Evolutionary conservation across 2,113 vertebrate genomes (phyloP), one percentile per base, ranked within the genome.

Genomic region (Antennarius striatus): DNA sequence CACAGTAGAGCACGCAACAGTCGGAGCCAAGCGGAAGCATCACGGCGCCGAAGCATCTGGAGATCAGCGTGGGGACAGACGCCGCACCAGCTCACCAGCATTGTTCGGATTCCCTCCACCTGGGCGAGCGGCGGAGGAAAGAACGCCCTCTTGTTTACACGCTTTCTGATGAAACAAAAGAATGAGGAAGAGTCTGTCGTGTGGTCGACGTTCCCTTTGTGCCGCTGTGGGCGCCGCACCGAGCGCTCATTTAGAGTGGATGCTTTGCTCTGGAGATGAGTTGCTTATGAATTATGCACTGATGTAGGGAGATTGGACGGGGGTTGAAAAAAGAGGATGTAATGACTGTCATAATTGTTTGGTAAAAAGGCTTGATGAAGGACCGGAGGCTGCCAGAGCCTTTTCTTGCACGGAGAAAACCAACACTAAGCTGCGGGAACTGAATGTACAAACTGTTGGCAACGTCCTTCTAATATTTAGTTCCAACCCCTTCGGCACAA

Each of bases 251-350:
- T 81, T 58, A 39, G 50, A 78, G 80, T 50, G 68, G 67, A 88
- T 61, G 79, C 57, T 84, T 74, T 58, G 82, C 75, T 68, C 61
- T 75, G 71, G 63, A 50, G 60, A 75, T 62, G 83, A 82, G 59
- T 61, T 75, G 68, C 53, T 76, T 64, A 78, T 86, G 80, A 87
- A 85, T 86, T 81, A 86, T 90, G 85, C 74, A 83, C 82, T 52
- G 77, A 75, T 60, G 74, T n/a, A 77, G 52, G 47, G 64, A 68
- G 69, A 65, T 51, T 52, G 47, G 42, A 15, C 45, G 30, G 30
- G 17, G 40, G 32, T 1, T 28, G 50, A 14, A 54, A 52, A 49
- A 46, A 58, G 71, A 59, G 73, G 79, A 72, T 67, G 69, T 82
- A 73, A 63, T 64, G 78, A 74, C 66, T 63, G 80, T 74, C 73